Percentiles rank a stretch among this genome's conserved stretches.
phyloP scores from a whole-genome alignment of 1,140 invertebrate species.

The Aphaenogaster floridana region DNA sequence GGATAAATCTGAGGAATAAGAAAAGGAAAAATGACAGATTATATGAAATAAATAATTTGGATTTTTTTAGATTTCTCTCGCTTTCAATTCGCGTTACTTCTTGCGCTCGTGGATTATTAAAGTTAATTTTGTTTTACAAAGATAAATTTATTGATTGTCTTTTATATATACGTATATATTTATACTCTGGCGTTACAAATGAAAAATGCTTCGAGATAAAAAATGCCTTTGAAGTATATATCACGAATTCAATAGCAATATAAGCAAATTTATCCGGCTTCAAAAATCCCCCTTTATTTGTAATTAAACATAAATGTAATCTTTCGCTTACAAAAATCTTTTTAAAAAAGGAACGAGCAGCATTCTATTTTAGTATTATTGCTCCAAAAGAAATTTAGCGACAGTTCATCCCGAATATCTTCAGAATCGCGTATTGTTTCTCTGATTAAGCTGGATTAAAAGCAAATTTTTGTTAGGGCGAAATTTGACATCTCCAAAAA shows the following conservation, averaged over 20 bases:
- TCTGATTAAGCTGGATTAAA: neutral
- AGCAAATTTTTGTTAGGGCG: neutral
- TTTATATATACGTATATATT: neutral
- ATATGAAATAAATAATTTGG: neutral
- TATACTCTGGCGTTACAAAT: neutral
- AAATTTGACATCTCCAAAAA: neutral
- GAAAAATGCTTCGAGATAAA: neutral
- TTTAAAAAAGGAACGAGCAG: neutral
- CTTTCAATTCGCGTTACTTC: neutral
- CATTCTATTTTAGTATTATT: neutral
- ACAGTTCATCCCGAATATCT: neutral
- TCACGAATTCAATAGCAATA: neutral
- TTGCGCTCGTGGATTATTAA: neutral
- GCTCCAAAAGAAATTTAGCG: neutral
- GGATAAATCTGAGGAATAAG: neutral
- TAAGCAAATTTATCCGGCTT: neutral
- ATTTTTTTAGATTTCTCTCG: neutral
- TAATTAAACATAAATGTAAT: neutral
- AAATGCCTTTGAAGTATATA: neutral
- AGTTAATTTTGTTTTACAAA: neutral
- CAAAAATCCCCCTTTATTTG: neutral
- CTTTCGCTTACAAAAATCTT: neutral
- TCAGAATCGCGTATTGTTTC: neutral
- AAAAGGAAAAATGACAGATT: neutral
- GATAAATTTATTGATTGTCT: constrained; percentile 17